A percentile compares a stretch with the other conserved stretches of the same genome.
Evolutionary conservation across 2,888 invertebrate species (phyloP).

Genomic region (Phortica magna): DNA sequence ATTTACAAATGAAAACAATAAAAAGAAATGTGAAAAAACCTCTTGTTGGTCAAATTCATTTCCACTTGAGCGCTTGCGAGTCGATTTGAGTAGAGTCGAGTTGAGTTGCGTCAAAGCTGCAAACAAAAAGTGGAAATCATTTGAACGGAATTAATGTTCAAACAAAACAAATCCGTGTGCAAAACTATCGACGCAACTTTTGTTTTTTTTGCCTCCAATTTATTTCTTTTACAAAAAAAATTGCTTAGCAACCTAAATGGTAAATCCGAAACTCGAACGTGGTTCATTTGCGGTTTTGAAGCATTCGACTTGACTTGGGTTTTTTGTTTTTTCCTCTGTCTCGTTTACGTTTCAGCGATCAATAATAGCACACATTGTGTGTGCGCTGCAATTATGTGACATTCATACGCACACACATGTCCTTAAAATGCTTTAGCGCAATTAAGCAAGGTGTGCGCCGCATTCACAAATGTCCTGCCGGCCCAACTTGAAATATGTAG

Average conservation of each 20-base stretch:
- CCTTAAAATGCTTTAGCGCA: slow-evolving; percentile 10
- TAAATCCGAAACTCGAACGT: not conserved
- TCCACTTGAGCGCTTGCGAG: slow-evolving; percentile 62
- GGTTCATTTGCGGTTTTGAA: slow-evolving; percentile 7
- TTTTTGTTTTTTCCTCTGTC: not conserved
- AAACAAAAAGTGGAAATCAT: slow-evolving; percentile 62
- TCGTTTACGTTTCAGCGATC: not conserved
- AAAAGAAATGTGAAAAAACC: slow-evolving; percentile 44
- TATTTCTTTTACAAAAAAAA: not conserved
- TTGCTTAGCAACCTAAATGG: not conserved
- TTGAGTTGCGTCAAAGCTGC: slow-evolving; percentile 28
- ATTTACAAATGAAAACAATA: slow-evolving; percentile 4
- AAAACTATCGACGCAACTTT: slow-evolving; percentile 57
- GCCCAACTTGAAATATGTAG: not conserved
- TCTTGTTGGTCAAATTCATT: slow-evolving; percentile 74
- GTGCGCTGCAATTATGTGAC: not conserved
- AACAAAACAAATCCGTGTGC: slow-evolving; percentile 62
- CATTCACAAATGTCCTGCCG: not conserved
- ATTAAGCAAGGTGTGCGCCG: slow-evolving; percentile 13
- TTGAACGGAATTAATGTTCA: slow-evolving; percentile 71
- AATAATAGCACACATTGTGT: not conserved
- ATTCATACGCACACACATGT: not conserved
- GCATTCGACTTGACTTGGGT: not conserved
- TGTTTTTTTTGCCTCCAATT: not conserved
- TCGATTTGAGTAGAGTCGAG: not conserved